Percentiles rank a stretch among this genome's conserved stretches.
Evolutionary conservation across 2,888 invertebrate species (phyloP).

Genomic region (Trypoxylon attenuatum): DNA sequence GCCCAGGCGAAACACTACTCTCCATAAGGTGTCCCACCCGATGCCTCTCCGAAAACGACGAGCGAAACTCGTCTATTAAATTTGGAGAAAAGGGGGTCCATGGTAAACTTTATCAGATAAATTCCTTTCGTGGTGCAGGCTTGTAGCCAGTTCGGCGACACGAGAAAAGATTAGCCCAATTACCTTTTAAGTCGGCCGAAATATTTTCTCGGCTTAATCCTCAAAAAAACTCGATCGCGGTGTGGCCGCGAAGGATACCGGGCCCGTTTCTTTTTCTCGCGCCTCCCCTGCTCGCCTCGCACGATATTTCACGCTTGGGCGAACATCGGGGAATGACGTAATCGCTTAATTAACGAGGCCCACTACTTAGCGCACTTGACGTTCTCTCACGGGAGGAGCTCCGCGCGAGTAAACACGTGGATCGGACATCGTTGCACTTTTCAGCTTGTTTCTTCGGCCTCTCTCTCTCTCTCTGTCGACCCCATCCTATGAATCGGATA

Average conservation of each 20-base stretch:
- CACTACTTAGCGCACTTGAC: constrained; percentile 29
- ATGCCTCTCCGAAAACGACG: neutral
- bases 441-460: too few relatives aligned
- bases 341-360: constrained; percentile 48
- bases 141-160: constrained; percentile 8
- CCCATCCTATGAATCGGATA: constrained; percentile 37
- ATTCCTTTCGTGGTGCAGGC: neutral
- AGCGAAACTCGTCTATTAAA: neutral
- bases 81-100: neutral
- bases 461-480: too few relatives aligned
- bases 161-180: constrained; percentile 36
- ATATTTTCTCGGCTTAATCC: constrained; percentile 37
- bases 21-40: too few relatives aligned
- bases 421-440: neutral
- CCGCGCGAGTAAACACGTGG: constrained; percentile 30
- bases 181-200: constrained; percentile 32
- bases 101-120: constrained; percentile 25
- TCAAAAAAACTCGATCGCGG: constrained; percentile 25
- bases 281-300: neutral
- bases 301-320: constrained; percentile 39
- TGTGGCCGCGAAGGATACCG: neutral
- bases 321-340: constrained; percentile 38
- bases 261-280: constrained; percentile 1
- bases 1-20: too few relatives aligned
- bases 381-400: constrained; percentile 5